Conservation (phyloP, 1,140 invertebrate species). For the Trichoplusia ni region DNA sequence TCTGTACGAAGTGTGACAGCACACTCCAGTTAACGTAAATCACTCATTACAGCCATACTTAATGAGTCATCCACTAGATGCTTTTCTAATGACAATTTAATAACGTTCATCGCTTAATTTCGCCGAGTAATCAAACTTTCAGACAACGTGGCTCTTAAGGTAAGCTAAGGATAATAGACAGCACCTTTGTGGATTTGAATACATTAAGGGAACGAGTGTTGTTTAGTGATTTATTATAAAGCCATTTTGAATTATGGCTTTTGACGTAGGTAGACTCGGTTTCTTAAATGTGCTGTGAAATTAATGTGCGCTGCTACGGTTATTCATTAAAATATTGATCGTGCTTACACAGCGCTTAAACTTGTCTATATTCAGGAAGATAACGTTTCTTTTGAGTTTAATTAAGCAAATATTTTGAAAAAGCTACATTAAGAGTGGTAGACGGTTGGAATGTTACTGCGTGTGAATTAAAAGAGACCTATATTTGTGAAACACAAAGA, state of each 20-base stretch:
- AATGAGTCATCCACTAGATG: conserved; percentile 53
- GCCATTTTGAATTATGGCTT: conserved; percentile 25
- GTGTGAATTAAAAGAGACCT: too few species aligned
- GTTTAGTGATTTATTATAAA: conserved; percentile 51
- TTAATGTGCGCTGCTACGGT: not conserved
- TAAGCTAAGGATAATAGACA: conserved; percentile 53
- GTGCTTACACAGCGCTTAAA: too few species aligned
- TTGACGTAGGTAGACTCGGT: conserved; percentile 12
- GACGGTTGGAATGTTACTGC: too few species aligned
- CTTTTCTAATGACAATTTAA: conserved; percentile 67
- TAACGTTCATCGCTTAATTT: conserved; percentile 58
- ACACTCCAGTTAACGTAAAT: conserved; percentile 60
- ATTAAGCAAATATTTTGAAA: too few species aligned
- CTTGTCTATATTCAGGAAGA: too few species aligned
- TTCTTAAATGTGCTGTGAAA: conserved; percentile 1
- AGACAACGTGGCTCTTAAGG: conserved; percentile 40
- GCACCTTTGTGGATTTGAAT: conserved; percentile 44
- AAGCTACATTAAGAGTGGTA: too few species aligned
- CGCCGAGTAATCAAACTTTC: conserved; percentile 55
- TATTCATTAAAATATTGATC: conserved; percentile 3
- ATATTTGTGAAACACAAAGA: too few species aligned
- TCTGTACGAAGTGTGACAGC: conserved; percentile 44
- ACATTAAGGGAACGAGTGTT: conserved; percentile 44
- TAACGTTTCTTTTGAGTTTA: too few species aligned
- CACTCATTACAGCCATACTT: conserved; percentile 59